A percentile compares a stretch with the other conserved stretches of the same genome.
These are phyloP conservation scores for Glaucidium brasilianum DNA, from an alignment of 2,113 vertebrate genomes.

Conservation along the genomic window DNA sequence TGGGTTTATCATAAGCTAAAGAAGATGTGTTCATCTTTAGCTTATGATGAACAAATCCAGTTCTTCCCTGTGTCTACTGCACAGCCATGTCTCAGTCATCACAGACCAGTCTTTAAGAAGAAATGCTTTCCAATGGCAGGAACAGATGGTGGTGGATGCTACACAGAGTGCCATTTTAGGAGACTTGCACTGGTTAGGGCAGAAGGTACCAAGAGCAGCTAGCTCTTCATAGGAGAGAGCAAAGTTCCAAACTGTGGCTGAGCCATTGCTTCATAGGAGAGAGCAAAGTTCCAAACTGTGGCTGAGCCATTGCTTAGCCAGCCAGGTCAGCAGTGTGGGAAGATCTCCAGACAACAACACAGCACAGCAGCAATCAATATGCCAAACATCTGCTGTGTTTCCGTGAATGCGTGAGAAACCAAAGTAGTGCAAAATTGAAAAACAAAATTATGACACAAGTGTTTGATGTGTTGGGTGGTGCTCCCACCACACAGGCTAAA, in stretches of 20 bases:
- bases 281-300: not conserved
- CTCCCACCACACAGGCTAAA: not conserved
- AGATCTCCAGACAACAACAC: not conserved
- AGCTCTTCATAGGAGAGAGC: not conserved
- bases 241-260: not conserved
- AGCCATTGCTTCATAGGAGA: not conserved
- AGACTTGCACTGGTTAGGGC: not conserved
- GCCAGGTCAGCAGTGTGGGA: not conserved
- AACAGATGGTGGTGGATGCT: not conserved
- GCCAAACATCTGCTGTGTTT: not conserved
- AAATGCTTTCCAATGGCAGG: not conserved
- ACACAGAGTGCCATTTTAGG: not conserved
- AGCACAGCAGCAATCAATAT: not conserved
- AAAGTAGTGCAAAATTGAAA: not conserved
- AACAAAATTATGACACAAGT: not conserved
- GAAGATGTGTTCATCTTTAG: not conserved
- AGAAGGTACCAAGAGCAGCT: not conserved
- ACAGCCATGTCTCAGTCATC: not conserved
- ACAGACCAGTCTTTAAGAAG: not conserved
- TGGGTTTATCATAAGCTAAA: not conserved
- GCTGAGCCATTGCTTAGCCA: not conserved
- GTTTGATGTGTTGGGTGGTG: not conserved
- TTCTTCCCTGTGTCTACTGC: not conserved
- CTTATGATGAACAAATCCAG: not conserved
- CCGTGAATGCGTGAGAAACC: not conserved